Evolutionary conservation across 2,113 vertebrate genomes (phyloP).

Genomic region (Paracanthobrama guichenoti): DNA sequence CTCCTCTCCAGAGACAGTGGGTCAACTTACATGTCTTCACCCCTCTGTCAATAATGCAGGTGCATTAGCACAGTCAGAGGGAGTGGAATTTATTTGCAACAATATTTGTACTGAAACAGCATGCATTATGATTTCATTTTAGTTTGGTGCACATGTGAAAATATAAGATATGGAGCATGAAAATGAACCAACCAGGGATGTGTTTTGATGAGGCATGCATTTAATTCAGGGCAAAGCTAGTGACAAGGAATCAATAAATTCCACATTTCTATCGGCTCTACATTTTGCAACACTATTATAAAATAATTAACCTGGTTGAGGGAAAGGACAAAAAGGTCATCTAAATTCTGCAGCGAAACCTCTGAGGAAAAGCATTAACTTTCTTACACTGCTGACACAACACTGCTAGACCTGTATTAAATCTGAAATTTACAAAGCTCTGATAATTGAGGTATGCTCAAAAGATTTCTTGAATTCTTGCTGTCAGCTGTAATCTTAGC

Average conservation of each 20-base stretch:
- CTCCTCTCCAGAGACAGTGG: constrained; percentile 49
- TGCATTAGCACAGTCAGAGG: neutral
- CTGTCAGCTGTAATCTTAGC: constrained; percentile 73
- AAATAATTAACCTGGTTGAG: constrained; percentile 10
- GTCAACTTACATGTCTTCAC: constrained; percentile 41
- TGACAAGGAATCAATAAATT: constrained; percentile 16
- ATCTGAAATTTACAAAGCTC: constrained; percentile 62
- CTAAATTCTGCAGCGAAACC: constrained; percentile 19
- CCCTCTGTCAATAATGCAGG: constrained; percentile 34
- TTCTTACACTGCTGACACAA: constrained; percentile 1
- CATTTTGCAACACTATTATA: constrained; percentile 20
- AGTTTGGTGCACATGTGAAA: neutral
- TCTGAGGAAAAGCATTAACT: constrained; percentile 20
- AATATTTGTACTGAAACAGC: neutral
- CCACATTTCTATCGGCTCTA: neutral
- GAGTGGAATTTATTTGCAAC: neutral
- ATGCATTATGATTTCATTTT: constrained; percentile 5
- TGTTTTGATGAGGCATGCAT: constrained; percentile 7
- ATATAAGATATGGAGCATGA: neutral
- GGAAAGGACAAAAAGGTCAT: neutral
- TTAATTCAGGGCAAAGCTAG: neutral
- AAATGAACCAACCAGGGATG: neutral
- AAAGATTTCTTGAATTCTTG: constrained; percentile 61
- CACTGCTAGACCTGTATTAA: constrained; percentile 16
- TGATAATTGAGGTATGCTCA: constrained; percentile 51